These are phyloP conservation scores for Cistogaster globosa DNA, from an alignment of 2,888 invertebrate genomes.

Conservation along the genomic window DNA sequence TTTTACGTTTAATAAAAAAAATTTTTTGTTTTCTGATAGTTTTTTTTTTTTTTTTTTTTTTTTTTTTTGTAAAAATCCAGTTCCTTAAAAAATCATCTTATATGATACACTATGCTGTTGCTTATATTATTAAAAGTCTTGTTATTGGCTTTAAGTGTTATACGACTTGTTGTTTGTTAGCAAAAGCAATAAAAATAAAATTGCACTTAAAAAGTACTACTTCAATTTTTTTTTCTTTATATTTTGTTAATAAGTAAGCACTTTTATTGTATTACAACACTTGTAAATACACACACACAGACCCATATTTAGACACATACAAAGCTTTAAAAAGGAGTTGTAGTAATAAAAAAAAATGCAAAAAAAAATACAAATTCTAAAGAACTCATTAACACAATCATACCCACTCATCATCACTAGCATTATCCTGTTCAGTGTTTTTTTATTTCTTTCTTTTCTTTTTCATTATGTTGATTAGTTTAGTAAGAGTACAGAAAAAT, in stretches of 20 bases:
- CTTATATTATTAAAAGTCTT: slow-evolving; percentile 48
- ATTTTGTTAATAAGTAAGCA: slow-evolving; percentile 47
- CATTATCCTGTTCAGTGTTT: slow-evolving; percentile 19
- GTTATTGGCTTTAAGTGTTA: slow-evolving; percentile 65
- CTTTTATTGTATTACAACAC: slow-evolving; percentile 58
- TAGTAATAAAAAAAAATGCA: neutral
- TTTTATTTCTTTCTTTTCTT: slow-evolving; percentile 3
- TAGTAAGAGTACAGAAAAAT: neutral
- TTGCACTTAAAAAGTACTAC: slow-evolving; percentile 35
- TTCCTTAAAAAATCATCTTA: neutral
- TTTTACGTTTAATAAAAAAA: too few relatives aligned
- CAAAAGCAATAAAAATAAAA: slow-evolving; percentile 23
- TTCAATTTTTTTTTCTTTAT: slow-evolving; percentile 2
- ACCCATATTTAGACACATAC: too few relatives aligned
- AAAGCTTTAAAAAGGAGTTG: neutral
- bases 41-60: too few relatives aligned
- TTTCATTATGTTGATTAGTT: slow-evolving; percentile 38
- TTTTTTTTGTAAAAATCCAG: neutral
- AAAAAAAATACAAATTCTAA: slow-evolving; percentile 28
- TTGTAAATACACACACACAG: neutral
- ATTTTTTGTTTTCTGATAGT: too few relatives aligned
- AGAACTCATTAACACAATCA: slow-evolving; percentile 70
- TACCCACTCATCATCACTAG: slow-evolving; percentile 53
- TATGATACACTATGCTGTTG: neutral
- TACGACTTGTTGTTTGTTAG: slow-evolving; percentile 57